phyloP scores from a whole-genome alignment of 2,888 invertebrate species.

The Melanchra persicariae region DNA sequence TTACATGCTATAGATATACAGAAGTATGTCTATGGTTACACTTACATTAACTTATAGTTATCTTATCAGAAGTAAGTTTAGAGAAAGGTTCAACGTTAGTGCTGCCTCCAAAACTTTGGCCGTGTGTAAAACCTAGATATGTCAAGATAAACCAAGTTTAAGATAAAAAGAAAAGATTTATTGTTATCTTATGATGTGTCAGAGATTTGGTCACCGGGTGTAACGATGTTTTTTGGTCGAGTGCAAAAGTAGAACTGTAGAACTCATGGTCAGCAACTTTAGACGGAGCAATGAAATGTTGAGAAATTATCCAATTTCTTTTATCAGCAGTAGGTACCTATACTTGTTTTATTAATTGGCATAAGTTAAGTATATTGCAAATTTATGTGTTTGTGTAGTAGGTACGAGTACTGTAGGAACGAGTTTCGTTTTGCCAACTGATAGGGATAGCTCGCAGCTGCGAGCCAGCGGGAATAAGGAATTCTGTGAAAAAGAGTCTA shows the following conservation, averaged over 20 bases:
- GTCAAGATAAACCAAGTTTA: conserved; percentile 6
- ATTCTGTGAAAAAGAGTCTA: no score
- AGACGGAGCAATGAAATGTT: neutral
- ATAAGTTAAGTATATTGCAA: no score
- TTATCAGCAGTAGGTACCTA: no score
- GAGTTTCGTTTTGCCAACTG: neutral
- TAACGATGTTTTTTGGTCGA: neutral
- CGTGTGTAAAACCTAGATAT: conserved; percentile 30
- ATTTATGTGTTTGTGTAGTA: neutral
- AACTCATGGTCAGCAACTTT: conserved; percentile 6
- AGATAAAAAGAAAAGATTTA: conserved; percentile 10
- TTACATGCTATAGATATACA: no score
- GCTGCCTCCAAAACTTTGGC: conserved; percentile 1
- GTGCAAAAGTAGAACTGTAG: conserved; percentile 10
- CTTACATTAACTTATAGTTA: conserved; percentile 3
- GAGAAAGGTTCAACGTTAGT: conserved; percentile 1
- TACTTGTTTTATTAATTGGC: no score
- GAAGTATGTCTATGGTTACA: neutral
- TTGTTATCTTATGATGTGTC: neutral
- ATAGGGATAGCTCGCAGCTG: neutral
- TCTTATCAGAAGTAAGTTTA: conserved; percentile 13
- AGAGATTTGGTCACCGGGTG: neutral
- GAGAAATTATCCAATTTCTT: neutral
- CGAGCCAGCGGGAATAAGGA: neutral
- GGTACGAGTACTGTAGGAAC: neutral